These are phyloP conservation scores for Oligia strigilis DNA, from an alignment of 2,888 invertebrate species.

Conservation along the genomic window DNA sequence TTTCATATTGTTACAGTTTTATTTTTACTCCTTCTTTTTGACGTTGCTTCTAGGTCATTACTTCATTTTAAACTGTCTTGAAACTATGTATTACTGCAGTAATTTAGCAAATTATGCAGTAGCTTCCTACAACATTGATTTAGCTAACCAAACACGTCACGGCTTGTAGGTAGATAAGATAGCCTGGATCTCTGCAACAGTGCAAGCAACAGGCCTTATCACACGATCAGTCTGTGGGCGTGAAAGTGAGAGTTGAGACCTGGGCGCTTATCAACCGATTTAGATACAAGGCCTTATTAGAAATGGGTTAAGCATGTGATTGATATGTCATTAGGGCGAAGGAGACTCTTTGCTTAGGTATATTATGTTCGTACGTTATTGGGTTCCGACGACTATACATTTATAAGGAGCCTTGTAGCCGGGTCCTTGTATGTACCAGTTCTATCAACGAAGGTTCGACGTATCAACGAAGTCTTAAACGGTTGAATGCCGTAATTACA, in stretches of 20 bases:
- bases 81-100: constrained; percentile 10
- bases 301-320: constrained; percentile 34
- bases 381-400: background rate
- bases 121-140: constrained; percentile 57
- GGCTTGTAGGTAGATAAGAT: constrained; percentile 57
- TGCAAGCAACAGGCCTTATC: constrained; percentile 47
- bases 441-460: background rate
- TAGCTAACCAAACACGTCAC: constrained; percentile 58
- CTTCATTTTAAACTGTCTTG: background rate
- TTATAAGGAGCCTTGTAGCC: background rate
- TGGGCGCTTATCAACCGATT: constrained; percentile 30
- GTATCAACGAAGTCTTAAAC: background rate
- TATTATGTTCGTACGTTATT: background rate
- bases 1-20: background rate
- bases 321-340: background rate
- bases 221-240: constrained; percentile 24
- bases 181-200: constrained; percentile 52
- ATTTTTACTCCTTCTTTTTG: background rate
- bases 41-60: background rate
- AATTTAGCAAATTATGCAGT: constrained; percentile 44
- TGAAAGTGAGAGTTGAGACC: constrained; percentile 38
- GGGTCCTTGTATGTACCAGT: background rate
- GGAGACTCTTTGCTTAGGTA: background rate
- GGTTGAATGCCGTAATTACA: background rate
- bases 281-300: constrained; percentile 13